Base-by-base conservation (phyloP, 2,113 vertebrate species). In the Strigops habroptila region DNA sequence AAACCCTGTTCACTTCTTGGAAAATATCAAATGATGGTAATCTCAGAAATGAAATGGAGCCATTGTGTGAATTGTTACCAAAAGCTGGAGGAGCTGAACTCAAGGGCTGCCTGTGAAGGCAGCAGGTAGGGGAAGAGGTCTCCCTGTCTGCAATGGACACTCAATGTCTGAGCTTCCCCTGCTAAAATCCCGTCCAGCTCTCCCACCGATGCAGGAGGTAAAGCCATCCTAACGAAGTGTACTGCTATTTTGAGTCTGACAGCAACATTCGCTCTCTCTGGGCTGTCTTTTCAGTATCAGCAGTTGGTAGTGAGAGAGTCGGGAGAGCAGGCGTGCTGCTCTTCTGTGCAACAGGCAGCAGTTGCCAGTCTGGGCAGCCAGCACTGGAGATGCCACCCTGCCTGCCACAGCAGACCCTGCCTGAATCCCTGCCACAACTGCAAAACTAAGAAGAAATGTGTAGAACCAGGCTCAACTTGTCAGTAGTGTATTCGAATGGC, bases 141-240 rank as follows among this genome's bases (percentile, higher is more conserved):
- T 81, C n/a, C 35, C 25, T 18, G 4, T 31, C 39, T 53, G 21
- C 17, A 13, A 5, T 1, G 4, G 10, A 5, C 2, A 28, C 5
- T 33, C 25, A 8, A 31, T 9, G 22, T 22, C 35, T 31, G 25
- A 86, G 8, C 24, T 28, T 53, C 18, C 49, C 35, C 78, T 1
- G 0, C 28, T 18, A 28, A 37, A 27, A 49, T 22, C 9, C 18
- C 5, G 30, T 70, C 14, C 41, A 44, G n/a, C 27, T 35, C 44
- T 67, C 51, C 69, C 25, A 18, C 9, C 16, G 14, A 1, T 0
- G 12, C 19, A 33, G n/a, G n/a, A 76, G 39, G 35, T 43, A n/a
- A 52, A 73, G 49, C 55, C 46, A 24, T 11, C 27, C 51, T 17
- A 48, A 35, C 0, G 0, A 51, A 82, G 17, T 3, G 0, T 0